These are phyloP conservation scores for Pristis pectinata DNA, from an alignment of 2,797 vertebrate genomes.

Conservation along the genomic window DNA sequence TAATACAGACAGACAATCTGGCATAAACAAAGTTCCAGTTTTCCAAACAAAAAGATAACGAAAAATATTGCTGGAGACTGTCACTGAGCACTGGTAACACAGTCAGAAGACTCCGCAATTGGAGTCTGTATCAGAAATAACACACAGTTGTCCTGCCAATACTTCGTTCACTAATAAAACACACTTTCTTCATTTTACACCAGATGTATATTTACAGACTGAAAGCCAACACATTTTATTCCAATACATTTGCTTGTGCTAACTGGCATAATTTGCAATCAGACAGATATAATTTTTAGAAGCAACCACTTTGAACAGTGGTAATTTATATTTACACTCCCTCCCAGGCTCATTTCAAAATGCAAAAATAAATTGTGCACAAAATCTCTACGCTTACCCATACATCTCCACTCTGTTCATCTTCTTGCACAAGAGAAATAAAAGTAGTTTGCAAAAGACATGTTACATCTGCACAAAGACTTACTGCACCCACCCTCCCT, in stretches of 20 bases:
- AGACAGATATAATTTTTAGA: conserved; percentile 23
- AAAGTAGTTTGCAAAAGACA: conserved; percentile 28
- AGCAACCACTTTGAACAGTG: conserved; percentile 10
- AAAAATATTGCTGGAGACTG: background rate
- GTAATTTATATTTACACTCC: conserved; percentile 9
- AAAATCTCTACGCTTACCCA: background rate
- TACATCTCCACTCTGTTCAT: background rate
- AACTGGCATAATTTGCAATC: background rate
- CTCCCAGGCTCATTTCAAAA: background rate
- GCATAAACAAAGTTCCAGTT: conserved; percentile 28
- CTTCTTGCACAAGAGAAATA: conserved; percentile 31
- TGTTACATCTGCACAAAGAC: background rate
- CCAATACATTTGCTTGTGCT: conserved; percentile 22
- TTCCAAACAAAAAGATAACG: background rate
- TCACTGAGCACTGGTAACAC: background rate
- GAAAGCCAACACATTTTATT: conserved; percentile 11
- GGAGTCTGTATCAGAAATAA: background rate
- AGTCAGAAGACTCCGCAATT: conserved; percentile 16
- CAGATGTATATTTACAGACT: conserved; percentile 28
- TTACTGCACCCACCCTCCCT: background rate
- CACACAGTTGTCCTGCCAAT: background rate
- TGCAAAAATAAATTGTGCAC: conserved; percentile 37
- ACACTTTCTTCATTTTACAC: conserved; percentile 28
- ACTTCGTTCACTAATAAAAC: conserved; percentile 9
- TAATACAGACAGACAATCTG: conserved; percentile 14